Conservation (phyloP, 2,113 vertebrate species). For the Anser cygnoides region DNA sequence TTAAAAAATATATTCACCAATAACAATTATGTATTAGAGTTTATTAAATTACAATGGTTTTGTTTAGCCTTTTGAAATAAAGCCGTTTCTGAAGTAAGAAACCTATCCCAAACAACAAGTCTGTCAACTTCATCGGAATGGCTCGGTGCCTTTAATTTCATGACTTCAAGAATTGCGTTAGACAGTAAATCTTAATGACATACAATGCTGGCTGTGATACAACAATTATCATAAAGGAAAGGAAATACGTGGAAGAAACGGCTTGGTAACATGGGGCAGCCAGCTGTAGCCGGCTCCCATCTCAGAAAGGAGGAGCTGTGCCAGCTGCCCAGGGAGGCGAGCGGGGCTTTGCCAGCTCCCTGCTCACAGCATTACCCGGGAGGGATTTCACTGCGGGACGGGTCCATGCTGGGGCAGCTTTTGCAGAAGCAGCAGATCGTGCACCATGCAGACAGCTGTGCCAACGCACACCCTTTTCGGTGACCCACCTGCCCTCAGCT, state of each 20-base stretch:
- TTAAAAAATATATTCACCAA: background rate
- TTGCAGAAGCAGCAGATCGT: background rate
- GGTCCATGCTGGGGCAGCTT: background rate
- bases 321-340: background rate
- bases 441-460: rapidly evolving
- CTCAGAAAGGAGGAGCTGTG: background rate
- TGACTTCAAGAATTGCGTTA: background rate
- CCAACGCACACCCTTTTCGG: background rate
- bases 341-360: background rate
- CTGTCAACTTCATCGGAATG: background rate
- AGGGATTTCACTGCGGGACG: background rate
- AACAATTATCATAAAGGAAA: background rate
- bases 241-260: background rate
- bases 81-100: background rate
- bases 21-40: background rate
- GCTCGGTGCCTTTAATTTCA: background rate
- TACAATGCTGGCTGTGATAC: background rate
- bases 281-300: background rate
- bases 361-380: background rate
- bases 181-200: constrained; percentile 2
- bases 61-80: background rate
- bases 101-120: background rate
- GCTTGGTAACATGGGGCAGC: background rate
- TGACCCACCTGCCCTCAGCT: background rate
- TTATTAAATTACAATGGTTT: background rate